Evolutionary conservation across 2,888 invertebrate species (phyloP), one percentile per base, ranked within the genome.

Genomic region (Tanaodytes sp.): DNA sequence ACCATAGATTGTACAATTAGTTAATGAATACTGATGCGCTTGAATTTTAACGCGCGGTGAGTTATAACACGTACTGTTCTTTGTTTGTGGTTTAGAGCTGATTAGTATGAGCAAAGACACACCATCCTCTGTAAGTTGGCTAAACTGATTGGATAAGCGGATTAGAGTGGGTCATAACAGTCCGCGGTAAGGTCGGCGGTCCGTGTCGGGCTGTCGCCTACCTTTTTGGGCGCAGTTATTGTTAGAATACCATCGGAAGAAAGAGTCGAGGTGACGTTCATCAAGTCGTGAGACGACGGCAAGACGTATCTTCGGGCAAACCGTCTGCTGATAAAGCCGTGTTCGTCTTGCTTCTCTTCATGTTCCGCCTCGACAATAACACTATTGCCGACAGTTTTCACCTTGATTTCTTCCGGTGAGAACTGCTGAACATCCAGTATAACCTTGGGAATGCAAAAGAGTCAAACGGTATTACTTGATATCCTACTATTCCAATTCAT

Each of bases 301-400:
- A 87, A 73, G 65, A 85, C 80, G 77, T 87, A 87, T 73, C 86
- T 82, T 42, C 87, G 80, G 43, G 84, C 83, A 75, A 87, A 87
- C 76, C 87, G 86, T 61, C 87, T 78, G 70, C 86, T 85, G 72
- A 88, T 83, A 75, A 80, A 86, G 19, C 87, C 87, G 80, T 86
- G 86, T 69, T 87, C 86, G 75, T 87, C 87, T 65, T 82, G 82
- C 72, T 79, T 84, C 75, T 87, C 87, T 73, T 86, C 86, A 79
- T 88, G 87, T 74, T 86, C 86, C 51, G 86, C 87, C 70, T 87
- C 86, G 37, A 87, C 84, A 27, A 86, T 82, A 42, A 88, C 80
- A 70, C 80, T 79, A 69, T 86, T 85, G 72, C 85, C 86, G 64
- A 80, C 77, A 33, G 86, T 83, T 76, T 87, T 87, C 71, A 88